Conservation (phyloP, 2,888 invertebrate species). For the Abrostola triplasia region DNA sequence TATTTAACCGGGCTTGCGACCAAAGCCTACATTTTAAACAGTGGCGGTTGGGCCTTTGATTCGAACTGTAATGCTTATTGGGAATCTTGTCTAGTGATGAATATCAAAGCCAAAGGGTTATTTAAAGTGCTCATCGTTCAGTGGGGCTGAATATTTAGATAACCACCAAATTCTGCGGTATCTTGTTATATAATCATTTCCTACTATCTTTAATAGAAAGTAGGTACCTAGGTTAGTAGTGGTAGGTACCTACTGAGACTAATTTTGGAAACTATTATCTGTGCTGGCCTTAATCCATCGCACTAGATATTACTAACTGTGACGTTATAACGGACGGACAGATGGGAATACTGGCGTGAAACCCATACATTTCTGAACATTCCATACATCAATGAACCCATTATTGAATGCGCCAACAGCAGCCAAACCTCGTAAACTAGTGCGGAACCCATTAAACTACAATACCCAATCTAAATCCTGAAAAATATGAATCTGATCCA, state of each 20-base stretch:
- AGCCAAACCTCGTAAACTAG: slow-evolving; percentile 1
- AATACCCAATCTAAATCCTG: not conserved
- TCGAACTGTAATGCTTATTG: slow-evolving; percentile 26
- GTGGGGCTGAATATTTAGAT: not conserved
- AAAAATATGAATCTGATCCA: not conserved
- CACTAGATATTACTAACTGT: too few species aligned
- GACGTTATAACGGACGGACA: too few species aligned
- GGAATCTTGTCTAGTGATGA: slow-evolving; percentile 30
- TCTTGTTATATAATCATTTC: too few species aligned
- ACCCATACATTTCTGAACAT: not conserved
- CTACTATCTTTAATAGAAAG: too few species aligned
- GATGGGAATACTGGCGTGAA: not conserved
- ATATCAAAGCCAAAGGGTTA: slow-evolving; percentile 31
- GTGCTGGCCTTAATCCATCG: too few species aligned
- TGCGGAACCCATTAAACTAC: not conserved
- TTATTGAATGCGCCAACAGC: not conserved
- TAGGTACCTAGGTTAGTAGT: too few species aligned
- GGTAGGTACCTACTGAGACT: too few species aligned
- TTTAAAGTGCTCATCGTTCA: slow-evolving; percentile 18
- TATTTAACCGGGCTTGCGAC: slow-evolving; percentile 33
- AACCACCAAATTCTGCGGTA: too few species aligned
- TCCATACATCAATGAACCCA: not conserved
- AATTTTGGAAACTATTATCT: too few species aligned
- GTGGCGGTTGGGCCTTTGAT: slow-evolving; percentile 37
- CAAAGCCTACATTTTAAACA: slow-evolving; percentile 49